These are phyloP conservation scores for Nomada hirtipes DNA, from an alignment of 2,888 invertebrate species.

Conservation along the genomic window DNA sequence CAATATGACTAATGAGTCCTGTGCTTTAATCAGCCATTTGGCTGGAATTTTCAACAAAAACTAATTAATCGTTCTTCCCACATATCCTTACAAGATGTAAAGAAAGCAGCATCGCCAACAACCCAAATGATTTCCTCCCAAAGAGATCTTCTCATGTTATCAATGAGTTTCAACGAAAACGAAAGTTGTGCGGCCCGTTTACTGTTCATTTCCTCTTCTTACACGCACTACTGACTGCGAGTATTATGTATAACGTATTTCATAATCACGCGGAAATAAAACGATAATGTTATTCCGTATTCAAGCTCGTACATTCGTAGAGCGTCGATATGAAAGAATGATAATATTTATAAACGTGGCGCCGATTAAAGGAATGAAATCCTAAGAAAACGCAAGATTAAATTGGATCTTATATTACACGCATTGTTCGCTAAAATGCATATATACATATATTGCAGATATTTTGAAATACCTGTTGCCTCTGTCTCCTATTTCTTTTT, in stretches of 20 bases:
- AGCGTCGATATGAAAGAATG: too few species aligned
- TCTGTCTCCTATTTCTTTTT: conserved; percentile 5
- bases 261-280: background rate
- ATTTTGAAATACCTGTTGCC: conserved; percentile 30
- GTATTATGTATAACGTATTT: conserved; percentile 1
- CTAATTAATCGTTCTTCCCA: background rate
- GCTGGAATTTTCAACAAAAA: background rate
- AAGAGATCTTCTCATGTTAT: background rate
- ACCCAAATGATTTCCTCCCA: background rate
- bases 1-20: background rate
- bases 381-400: background rate
- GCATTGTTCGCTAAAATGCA: background rate
- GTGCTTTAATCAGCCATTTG: background rate
- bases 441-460: background rate
- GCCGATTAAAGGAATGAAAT: background rate
- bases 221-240: background rate
- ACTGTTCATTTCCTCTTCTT: conserved; percentile 16
- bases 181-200: background rate
- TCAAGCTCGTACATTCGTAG: too few species aligned
- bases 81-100: too few species aligned
- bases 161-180: background rate
- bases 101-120: background rate
- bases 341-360: too few species aligned
- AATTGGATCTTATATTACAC: background rate
- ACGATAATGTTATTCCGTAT: background rate